Base-by-base conservation (phyloP, 2,888 invertebrate genomes). In the Pristionchus mayeri region DNA sequence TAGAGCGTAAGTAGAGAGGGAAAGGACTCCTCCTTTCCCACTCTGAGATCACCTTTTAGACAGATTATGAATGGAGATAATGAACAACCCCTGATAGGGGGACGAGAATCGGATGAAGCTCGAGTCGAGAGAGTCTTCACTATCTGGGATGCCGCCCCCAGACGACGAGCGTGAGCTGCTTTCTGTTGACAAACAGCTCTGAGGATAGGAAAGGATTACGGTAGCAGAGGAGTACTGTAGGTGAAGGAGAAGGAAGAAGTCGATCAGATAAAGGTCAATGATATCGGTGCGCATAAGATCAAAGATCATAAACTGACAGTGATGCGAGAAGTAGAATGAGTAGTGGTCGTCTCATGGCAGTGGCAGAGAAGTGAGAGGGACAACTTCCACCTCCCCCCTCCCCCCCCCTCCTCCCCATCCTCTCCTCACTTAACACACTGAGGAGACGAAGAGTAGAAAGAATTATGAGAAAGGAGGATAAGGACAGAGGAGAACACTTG, bases 31-130 rank as follows among this genome's bases (percentile, higher is more conserved):
- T 44, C 60, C 18, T 30, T 27, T 30, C 37, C 52, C 79, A 54
- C 27, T 34, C 54, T 40, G 3, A 76, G 52, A 52, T 83, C 78
- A 86, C 86, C 86, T 85, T 85, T 85, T 57, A 85, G 52, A 76
- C 86, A 86, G 44, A 87, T 63, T 84, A 86, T 83, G 86, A 86
- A 87, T 83, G 67, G 67, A 67, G 67, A 67, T 16, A 44, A 27
- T 52, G 34, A 30, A 86, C 86, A 86, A 90, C 90, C 92, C 87
- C 91, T 76, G n/a, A 91, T 90, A n/a, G 92, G 92, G 27, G 92
- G 92, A 48, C 92, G 87, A 30, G 87, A 85, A 52, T 88, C 82
- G 3, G 90, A 48, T 84, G 92, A 90, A 85, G 91, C 91, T 63
- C 91, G 90, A 24, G 87, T 86, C 21, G 92, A 87, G 34, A 92